Conservation (phyloP, 2,797 vertebrate genomes). For the Pseudotriccus pelzelni region DNA sequence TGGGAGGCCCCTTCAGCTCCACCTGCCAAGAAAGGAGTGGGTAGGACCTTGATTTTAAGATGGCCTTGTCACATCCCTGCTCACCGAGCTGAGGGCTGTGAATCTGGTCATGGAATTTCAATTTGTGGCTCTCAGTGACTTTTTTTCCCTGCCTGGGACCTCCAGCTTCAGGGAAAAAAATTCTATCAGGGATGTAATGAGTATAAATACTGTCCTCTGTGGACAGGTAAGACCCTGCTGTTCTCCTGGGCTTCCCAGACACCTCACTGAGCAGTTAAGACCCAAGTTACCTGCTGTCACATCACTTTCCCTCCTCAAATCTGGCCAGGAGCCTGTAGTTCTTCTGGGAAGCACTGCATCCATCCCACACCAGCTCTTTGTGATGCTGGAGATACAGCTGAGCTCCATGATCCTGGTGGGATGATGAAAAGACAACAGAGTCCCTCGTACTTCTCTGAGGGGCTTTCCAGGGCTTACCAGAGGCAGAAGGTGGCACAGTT, state of each 20-base stretch:
- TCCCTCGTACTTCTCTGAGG: background rate
- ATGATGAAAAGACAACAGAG: background rate
- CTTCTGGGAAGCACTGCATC: background rate
- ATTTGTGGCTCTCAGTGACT: too few relatives aligned
- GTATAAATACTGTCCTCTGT: background rate
- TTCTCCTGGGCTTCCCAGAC: background rate
- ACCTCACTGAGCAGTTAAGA: background rate
- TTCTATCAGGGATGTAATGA: background rate
- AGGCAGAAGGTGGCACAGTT: background rate
- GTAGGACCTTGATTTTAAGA: background rate
- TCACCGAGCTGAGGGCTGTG: fast-evolving
- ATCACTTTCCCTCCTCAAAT: background rate
- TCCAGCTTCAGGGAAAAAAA: background rate
- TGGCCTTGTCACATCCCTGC: fast-evolving
- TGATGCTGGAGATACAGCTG: background rate
- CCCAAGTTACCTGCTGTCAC: background rate
- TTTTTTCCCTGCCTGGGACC: background rate
- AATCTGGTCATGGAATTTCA: background rate
- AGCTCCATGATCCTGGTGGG: background rate
- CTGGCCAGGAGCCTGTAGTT: background rate
- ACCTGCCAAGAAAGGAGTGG: background rate
- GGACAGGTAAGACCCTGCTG: background rate
- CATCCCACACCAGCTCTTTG: background rate
- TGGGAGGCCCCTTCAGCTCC: background rate
- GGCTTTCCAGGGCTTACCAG: background rate